These are phyloP conservation scores for Epirrhoe alternata DNA, from an alignment of 2,888 invertebrate genomes.

Conservation along the genomic window DNA sequence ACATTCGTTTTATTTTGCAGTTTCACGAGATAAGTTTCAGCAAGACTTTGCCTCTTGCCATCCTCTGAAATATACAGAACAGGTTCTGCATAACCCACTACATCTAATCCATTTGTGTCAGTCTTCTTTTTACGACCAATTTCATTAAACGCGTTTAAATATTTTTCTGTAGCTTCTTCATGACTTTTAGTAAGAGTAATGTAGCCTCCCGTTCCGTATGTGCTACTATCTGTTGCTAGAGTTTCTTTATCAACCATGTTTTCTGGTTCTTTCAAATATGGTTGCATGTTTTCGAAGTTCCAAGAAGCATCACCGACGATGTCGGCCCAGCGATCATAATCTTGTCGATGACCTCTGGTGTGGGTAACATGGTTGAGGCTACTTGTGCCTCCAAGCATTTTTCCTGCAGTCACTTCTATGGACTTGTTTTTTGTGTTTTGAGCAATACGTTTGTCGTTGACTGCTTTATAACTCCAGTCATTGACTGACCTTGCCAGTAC, in stretches of 20 bases:
- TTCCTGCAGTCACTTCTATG: not conserved
- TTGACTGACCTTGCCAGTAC: not conserved
- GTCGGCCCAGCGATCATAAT: not conserved
- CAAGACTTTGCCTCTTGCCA: not conserved
- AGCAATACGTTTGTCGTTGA: not conserved
- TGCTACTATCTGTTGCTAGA: not conserved
- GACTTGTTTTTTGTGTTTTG: conserved; percentile 2
- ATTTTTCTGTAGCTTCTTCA: not conserved
- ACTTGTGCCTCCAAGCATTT: conserved; percentile 8
- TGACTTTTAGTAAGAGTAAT: not conserved
- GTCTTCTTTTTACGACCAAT: not conserved
- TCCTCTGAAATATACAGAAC: not conserved
- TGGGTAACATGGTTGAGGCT: not conserved
- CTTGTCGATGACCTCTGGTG: not conserved
- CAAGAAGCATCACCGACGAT: not conserved
- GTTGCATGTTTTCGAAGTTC: conserved; percentile 2
- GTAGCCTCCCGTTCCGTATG: not conserved
- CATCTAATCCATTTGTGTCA: not conserved
- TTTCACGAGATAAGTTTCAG: not conserved
- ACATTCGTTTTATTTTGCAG: not conserved
- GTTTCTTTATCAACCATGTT: not conserved
- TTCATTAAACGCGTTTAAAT: conserved; percentile 4
- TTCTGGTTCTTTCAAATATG: conserved; percentile 1
- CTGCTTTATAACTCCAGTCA: not conserved
- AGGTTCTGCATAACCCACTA: not conserved